Base-by-base conservation (phyloP, 1,140 invertebrate species). In the Danaus plexippus region DNA sequence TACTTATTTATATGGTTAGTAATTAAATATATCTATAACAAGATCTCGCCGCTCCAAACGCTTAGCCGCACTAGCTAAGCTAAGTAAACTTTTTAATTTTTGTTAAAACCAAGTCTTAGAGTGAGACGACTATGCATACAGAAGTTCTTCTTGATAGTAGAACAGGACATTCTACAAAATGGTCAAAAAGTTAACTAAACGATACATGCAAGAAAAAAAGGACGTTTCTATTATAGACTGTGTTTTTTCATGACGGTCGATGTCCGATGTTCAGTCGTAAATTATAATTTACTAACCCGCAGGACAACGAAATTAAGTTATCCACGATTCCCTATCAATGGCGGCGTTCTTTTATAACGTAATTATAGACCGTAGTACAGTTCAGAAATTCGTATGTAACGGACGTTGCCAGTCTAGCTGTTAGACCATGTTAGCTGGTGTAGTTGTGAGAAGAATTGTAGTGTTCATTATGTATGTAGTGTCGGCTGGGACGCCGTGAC, bases 231-330 rank as follows among this genome's bases (percentile, higher is more conserved):
- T 86, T 85, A 86, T 73, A 76, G 74, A 67, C 67, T 50, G 67
- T 66, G 59, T 67, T 80, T 85, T 87, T 85, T 84, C 73, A 72
- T 61, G 54, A 56, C 60, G 59, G 63, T 54, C 66, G 61, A 68
- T 64, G 75, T 59, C 70, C 71, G 22, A 76, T 66, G 64, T 78
- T 75, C 68, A 73, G 78, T 77, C 76, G 78, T 86, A 85, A 85
- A 85, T 85, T 87, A 85, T 87, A 85, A 85, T 85, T 85, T 84
- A 82, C 72, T 73, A 71, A 67, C 69, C 68, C 59, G 63, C 71
- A 80, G 75, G 70, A 73, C 64, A 72, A 66, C 64, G 60, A 75
- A 86, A 87, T 87, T 83, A 82, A 87, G 84, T 83, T 84, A 87
- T 87, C 80, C 57, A 53, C 45, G 61, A 67, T 62, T 67, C 54